Evolutionary conservation across 2,797 vertebrate genomes (phyloP).

Genomic region (Enoplosus armatus): DNA sequence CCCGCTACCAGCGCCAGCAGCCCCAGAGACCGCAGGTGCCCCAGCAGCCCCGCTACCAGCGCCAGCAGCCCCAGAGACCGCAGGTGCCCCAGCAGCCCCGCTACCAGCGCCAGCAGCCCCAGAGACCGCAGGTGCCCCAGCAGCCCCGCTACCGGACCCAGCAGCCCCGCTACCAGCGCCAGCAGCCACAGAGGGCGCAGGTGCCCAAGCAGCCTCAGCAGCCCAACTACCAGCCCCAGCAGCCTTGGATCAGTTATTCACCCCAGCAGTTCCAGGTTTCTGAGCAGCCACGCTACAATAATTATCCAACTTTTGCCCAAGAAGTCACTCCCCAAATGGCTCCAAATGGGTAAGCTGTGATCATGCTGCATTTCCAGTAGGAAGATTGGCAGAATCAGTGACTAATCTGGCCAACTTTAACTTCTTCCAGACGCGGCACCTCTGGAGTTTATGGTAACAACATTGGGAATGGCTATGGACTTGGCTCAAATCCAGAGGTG

Average conservation of each 20-base stretch:
- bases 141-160: too few species aligned
- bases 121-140: not conserved
- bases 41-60: not conserved
- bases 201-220: not conserved
- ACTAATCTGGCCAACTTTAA: not conserved
- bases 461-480: not conserved
- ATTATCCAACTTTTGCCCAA: not conserved
- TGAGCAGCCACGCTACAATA: too few species aligned
- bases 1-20: fast-evolving
- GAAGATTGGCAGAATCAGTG: not conserved
- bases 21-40: not conserved
- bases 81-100: not conserved
- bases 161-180: too few species aligned
- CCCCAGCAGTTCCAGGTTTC: not conserved
- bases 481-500: not conserved
- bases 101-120: not conserved
- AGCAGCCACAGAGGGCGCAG: not conserved
- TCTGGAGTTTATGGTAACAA: not conserved
- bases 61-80: not conserved
- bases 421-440: not conserved
- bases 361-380: not conserved
- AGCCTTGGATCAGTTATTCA: too few species aligned
- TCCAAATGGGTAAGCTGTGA: not conserved
- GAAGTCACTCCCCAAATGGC: too few species aligned
- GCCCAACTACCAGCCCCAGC: not conserved